Evolutionary conservation across 2,113 vertebrate genomes (phyloP).

Genomic region (Catharus minimus): DNA sequence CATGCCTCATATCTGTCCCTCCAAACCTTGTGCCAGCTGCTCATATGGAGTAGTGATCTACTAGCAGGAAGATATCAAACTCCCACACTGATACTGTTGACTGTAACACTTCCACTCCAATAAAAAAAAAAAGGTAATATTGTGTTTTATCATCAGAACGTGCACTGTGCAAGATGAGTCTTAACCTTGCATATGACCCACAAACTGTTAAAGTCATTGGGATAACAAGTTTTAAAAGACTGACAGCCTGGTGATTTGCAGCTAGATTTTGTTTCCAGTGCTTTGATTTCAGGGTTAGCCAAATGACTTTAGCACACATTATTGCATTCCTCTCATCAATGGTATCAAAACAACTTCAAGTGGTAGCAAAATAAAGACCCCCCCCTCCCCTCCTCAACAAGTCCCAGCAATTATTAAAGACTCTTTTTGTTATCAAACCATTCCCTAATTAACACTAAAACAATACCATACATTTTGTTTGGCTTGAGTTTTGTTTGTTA

Average conservation of each 20-base stretch:
- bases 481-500: neutral
- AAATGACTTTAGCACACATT: constrained; percentile 72
- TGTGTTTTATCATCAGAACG: constrained; percentile 61
- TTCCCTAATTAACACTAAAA: neutral
- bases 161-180: constrained; percentile 23
- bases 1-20: neutral
- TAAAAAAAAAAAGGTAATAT: constrained; percentile 7
- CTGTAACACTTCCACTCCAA: constrained; percentile 26
- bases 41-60: neutral
- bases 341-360: constrained; percentile 54
- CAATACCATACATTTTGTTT: neutral
- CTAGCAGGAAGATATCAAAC: constrained; percentile 42
- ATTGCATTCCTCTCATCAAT: constrained; percentile 28
- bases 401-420: neutral
- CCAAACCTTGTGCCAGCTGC: neutral
- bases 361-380: neutral
- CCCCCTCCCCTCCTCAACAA: neutral
- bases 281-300: constrained; percentile 54
- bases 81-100: constrained; percentile 10
- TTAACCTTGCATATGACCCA: constrained; percentile 54
- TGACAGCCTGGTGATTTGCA: constrained; percentile 68
- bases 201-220: constrained; percentile 73
- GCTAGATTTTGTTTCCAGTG: constrained; percentile 55
- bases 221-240: constrained; percentile 60
- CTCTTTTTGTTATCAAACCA: neutral